Conservation (phyloP, 2,888 invertebrate species). For the Kryphioiulus occultus region DNA sequence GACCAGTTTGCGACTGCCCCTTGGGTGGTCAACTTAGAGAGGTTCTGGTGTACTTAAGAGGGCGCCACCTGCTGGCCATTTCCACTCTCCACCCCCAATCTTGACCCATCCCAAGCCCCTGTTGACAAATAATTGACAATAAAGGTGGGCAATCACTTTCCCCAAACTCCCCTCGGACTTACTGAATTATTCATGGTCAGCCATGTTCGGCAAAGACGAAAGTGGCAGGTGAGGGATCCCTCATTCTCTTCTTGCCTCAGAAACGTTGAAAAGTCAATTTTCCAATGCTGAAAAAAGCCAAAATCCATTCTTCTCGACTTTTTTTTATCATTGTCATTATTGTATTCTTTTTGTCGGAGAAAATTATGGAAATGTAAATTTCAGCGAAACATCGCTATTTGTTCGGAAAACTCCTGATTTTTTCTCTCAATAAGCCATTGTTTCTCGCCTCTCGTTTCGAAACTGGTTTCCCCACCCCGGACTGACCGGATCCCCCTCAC, state of each 20-base stretch:
- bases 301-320: constrained; percentile 10
- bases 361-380: constrained; percentile 13
- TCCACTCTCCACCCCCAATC: neutral
- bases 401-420: neutral
- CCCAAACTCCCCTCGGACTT: neutral
- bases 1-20: no score
- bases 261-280: constrained; percentile 17
- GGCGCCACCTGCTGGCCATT: neutral
- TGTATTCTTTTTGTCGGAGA: neutral
- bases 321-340: constrained; percentile 14
- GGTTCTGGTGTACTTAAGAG: no score
- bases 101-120: neutral
- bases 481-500: neutral
- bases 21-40: no score
- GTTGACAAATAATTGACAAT: constrained; percentile 23
- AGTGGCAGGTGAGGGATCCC: neutral
- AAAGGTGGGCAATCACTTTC: constrained; percentile 13
- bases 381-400: constrained; percentile 7
- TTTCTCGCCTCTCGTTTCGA: constrained; percentile 14
- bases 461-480: neutral
- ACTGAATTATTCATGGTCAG: neutral
- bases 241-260: neutral
- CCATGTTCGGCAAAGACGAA: constrained; percentile 4
- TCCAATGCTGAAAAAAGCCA: neutral
- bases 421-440: neutral